These are phyloP conservation scores for Epistrophe eligans DNA, from an alignment of 2,888 invertebrate genomes.

Conservation along the genomic window DNA sequence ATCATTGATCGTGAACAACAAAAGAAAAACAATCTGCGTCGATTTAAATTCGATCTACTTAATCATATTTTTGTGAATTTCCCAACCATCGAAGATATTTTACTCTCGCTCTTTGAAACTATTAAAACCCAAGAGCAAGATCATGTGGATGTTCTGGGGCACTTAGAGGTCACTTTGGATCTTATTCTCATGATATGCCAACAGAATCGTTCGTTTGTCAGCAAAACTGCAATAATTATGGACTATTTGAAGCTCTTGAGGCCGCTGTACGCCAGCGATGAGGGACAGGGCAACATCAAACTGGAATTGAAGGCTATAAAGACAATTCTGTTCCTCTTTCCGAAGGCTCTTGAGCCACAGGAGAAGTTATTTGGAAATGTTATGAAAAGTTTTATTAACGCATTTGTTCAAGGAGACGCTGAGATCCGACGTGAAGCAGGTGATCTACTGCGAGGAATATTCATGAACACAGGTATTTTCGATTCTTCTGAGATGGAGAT, in stretches of 20 bases:
- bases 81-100: constrained; percentile 81
- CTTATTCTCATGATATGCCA: constrained; percentile 81
- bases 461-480: constrained; percentile 88
- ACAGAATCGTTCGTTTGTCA: constrained; percentile 82
- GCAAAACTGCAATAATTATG: constrained; percentile 81
- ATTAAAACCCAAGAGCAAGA: constrained; percentile 73
- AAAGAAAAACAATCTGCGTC: constrained; percentile 80
- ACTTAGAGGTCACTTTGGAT: constrained; percentile 82
- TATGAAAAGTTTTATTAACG: constrained; percentile 86
- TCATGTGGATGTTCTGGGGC: constrained; percentile 80
- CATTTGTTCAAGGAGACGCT: constrained; percentile 83
- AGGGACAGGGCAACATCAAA: constrained; percentile 77
- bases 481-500: constrained; percentile 86
- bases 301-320: constrained; percentile 83
- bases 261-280: constrained; percentile 80
- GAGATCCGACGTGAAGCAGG: constrained; percentile 85
- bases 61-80: constrained; percentile 82
- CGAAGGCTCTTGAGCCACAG: constrained; percentile 85
- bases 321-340: constrained; percentile 83
- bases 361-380: constrained; percentile 85
- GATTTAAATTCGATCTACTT: constrained; percentile 83
- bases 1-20: constrained; percentile 80
- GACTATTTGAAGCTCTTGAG: constrained; percentile 82
- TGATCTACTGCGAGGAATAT: constrained; percentile 85
- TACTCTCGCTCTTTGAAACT: constrained; percentile 80